Conservation (phyloP, 2,888 invertebrate species). For the Macrostomum cliftonense region DNA sequence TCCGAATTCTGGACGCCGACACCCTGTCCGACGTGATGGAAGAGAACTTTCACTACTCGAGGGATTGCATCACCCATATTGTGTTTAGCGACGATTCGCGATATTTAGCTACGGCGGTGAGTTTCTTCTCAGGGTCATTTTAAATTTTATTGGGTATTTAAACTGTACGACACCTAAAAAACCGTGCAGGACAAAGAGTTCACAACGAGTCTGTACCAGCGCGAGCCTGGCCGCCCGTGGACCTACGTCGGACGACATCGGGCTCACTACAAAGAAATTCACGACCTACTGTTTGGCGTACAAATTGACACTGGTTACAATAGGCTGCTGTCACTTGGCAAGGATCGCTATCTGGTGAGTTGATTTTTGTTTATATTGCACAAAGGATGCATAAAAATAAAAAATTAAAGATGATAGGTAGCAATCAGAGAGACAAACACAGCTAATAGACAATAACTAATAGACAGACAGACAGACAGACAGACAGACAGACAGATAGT, state of each 20-base stretch:
- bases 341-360: slow-evolving; percentile 31
- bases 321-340: slow-evolving; percentile 29
- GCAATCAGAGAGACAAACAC: too few species aligned
- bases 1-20: slow-evolving; percentile 30
- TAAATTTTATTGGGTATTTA: too few species aligned
- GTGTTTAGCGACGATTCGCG: slow-evolving; percentile 31
- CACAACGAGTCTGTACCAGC: slow-evolving; percentile 25
- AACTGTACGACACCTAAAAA: too few species aligned
- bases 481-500: too few species aligned
- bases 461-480: too few species aligned
- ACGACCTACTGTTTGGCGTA: slow-evolving; percentile 31
- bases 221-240: slow-evolving; percentile 16
- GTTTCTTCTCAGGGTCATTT: too few species aligned
- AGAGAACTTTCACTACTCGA: slow-evolving; percentile 30
- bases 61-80: slow-evolving; percentile 31
- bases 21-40: slow-evolving; percentile 26
- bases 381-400: too few species aligned
- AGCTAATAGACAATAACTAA: too few species aligned
- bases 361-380: too few species aligned
- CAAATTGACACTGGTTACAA: slow-evolving; percentile 28
- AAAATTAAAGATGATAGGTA: too few species aligned
- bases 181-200: slow-evolving; percentile 28
- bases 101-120: slow-evolving; percentile 35
- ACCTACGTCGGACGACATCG: slow-evolving; percentile 31
- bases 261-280: slow-evolving; percentile 35